phyloP scores from a whole-genome alignment of 2,888 invertebrate genomes.

The Parochlus steinenii region DNA sequence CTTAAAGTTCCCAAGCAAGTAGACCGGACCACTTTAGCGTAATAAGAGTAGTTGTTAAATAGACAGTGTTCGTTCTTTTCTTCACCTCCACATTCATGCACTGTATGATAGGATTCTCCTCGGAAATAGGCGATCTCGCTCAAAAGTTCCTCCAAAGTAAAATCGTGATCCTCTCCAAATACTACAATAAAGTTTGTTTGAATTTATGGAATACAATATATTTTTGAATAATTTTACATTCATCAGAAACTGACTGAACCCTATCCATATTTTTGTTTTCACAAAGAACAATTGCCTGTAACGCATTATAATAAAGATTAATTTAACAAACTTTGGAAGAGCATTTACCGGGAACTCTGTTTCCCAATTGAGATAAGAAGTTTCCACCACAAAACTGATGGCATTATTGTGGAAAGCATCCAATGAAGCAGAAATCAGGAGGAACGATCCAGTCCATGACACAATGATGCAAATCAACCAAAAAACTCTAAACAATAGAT shows the following conservation, averaged over 20 bases:
- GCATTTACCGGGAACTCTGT: constrained; percentile 57
- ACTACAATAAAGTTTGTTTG: background rate
- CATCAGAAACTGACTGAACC: constrained; percentile 43
- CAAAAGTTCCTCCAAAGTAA: constrained; percentile 51
- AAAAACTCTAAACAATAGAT: constrained; percentile 33
- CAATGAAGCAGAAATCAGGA: constrained; percentile 43
- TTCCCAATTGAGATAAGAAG: constrained; percentile 54
- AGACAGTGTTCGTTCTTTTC: constrained; percentile 39
- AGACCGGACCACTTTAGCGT: constrained; percentile 40
- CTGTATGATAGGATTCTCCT: constrained; percentile 45
- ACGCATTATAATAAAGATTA: no score
- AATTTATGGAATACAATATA: constrained; percentile 1
- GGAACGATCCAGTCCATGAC: constrained; percentile 50
- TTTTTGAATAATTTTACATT: constrained; percentile 28
- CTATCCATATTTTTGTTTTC: constrained; percentile 44
- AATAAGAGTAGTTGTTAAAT: constrained; percentile 39
- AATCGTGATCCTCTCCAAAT: constrained; percentile 40
- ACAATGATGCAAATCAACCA: constrained; percentile 46
- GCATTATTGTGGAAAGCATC: constrained; percentile 40
- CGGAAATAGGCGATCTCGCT: constrained; percentile 52
- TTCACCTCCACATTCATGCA: constrained; percentile 39
- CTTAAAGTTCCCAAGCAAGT: constrained; percentile 37
- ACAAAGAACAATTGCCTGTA: constrained; percentile 54
- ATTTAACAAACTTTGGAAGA: no score
- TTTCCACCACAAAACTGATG: constrained; percentile 61